A percentile compares a stretch with the other conserved stretches of the same genome.
phyloP scores from a whole-genome alignment of 2,888 invertebrate genomes.

The Cantharis nigra region DNA sequence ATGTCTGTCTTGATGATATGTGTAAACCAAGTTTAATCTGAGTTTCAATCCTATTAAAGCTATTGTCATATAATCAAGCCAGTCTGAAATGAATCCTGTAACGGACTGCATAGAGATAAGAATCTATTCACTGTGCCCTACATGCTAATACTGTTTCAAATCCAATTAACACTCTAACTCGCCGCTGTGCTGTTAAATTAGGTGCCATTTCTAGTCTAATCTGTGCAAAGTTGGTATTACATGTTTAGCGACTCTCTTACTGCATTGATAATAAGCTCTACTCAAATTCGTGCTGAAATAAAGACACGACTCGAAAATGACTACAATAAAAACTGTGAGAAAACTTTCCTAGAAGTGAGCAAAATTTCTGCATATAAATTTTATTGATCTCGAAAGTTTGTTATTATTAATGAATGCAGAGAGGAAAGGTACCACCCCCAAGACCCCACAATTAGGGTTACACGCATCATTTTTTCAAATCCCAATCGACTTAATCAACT shows the following conservation, averaged over 20 bases:
- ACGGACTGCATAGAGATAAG: constrained; percentile 32
- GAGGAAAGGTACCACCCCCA: constrained; percentile 12
- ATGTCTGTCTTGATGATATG: constrained; percentile 11
- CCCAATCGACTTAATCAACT: constrained; percentile 39
- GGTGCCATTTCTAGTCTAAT: constrained; percentile 42
- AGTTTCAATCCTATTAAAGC: constrained; percentile 30
- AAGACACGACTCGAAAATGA: constrained; percentile 11
- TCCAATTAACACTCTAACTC: constrained; percentile 35
- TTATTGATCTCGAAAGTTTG: neutral
- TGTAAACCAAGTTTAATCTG: constrained; percentile 27
- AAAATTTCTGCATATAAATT: neutral
- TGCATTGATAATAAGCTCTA: constrained; percentile 24
- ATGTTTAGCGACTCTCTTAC: constrained; percentile 21
- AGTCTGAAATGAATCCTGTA: constrained; percentile 28
- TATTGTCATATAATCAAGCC: constrained; percentile 32
- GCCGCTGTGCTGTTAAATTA: constrained; percentile 37
- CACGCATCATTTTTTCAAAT: constrained; percentile 30
- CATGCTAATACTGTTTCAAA: constrained; percentile 34
- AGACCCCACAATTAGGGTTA: constrained; percentile 24
- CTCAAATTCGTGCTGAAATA: constrained; percentile 13
- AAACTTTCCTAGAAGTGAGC: neutral
- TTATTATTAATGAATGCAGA: constrained; percentile 16
- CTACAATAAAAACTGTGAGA: neutral
- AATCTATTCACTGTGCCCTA: constrained; percentile 32
- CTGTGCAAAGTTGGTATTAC: constrained; percentile 28